Conservation (phyloP, 1,140 invertebrate species). For the Druon quercuslanigerum region DNA sequence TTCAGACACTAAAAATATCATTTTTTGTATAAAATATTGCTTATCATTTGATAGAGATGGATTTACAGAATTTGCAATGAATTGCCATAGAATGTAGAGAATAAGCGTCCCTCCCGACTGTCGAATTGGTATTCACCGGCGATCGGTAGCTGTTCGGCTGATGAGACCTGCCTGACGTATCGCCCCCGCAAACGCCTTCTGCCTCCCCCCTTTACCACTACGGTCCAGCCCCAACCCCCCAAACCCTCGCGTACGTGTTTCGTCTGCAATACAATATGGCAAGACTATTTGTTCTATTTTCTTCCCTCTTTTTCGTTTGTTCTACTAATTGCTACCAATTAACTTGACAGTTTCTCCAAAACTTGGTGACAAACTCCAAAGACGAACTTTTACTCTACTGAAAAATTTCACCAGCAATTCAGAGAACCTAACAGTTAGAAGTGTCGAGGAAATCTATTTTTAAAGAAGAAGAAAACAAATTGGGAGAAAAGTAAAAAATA, state of each 20-base stretch:
- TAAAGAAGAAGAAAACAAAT: too few species aligned
- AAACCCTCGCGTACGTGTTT: constrained; percentile 53
- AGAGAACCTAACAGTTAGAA: too few species aligned
- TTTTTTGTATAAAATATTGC: not conserved
- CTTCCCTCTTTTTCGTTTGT: not conserved
- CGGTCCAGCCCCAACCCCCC: constrained; percentile 5
- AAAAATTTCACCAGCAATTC: not conserved
- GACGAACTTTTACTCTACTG: too few species aligned
- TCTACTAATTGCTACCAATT: not conserved
- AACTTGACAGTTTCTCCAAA: not conserved
- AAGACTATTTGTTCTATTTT: not conserved
- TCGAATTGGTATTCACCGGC: constrained; percentile 70
- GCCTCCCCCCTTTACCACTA: constrained; percentile 36
- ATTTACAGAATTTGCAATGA: not conserved
- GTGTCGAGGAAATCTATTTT: too few species aligned
- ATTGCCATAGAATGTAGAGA: constrained; percentile 16
- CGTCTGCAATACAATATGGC: constrained; percentile 49
- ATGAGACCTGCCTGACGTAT: constrained; percentile 67
- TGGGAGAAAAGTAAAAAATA: too few species aligned
- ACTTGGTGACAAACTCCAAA: not conserved
- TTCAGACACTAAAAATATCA: too few species aligned
- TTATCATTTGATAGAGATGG: not conserved
- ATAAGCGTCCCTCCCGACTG: constrained; percentile 12
- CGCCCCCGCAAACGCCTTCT: constrained; percentile 50
- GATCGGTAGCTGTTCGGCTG: constrained; percentile 61